phyloP scores from a whole-genome alignment of 1,140 invertebrate genomes.

The Brachionus rotundiformis region DNA sequence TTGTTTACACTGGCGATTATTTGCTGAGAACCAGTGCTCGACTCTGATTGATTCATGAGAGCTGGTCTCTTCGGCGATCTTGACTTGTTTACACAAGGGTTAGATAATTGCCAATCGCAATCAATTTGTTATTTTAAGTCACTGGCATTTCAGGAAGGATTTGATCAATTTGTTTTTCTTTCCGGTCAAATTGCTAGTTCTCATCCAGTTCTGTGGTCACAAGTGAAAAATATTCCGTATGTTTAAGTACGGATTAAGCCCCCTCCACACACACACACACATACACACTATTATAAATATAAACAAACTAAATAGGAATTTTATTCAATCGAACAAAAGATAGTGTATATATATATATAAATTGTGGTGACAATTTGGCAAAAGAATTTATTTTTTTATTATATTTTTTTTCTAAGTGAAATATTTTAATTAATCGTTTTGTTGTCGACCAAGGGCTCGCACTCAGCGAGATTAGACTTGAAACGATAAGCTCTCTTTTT shows the following conservation, averaged over 20 bases:
- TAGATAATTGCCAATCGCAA: slow-evolving; percentile 7
- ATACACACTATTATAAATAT: slow-evolving; percentile 7
- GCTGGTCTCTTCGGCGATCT: background rate
- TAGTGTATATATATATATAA: slow-evolving; percentile 40
- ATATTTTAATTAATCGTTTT: background rate
- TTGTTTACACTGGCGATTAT: background rate
- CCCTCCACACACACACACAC: slow-evolving; percentile 2
- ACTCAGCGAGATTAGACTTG: slow-evolving; percentile 1
- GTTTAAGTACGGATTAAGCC: slow-evolving; percentile 3
- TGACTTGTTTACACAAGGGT: slow-evolving; percentile 22
- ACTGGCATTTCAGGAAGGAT: slow-evolving; percentile 38
- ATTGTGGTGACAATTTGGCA: background rate
- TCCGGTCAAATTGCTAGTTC: slow-evolving; percentile 6
- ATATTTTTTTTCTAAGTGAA: background rate
- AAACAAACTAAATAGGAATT: slow-evolving; percentile 22
- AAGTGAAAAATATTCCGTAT: slow-evolving; percentile 19
- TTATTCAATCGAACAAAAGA: slow-evolving; percentile 8
- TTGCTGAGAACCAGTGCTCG: background rate
- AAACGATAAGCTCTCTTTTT: slow-evolving; percentile 8
- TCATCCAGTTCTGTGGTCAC: background rate
- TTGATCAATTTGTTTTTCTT: slow-evolving; percentile 24
- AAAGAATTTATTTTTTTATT: background rate
- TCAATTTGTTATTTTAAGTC: slow-evolving; percentile 16
- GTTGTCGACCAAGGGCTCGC: background rate
- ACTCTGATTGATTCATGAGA: slow-evolving; percentile 14